phyloP scores from a whole-genome alignment of 2,113 vertebrate genomes.

The Brienomyrus brachyistius region DNA sequence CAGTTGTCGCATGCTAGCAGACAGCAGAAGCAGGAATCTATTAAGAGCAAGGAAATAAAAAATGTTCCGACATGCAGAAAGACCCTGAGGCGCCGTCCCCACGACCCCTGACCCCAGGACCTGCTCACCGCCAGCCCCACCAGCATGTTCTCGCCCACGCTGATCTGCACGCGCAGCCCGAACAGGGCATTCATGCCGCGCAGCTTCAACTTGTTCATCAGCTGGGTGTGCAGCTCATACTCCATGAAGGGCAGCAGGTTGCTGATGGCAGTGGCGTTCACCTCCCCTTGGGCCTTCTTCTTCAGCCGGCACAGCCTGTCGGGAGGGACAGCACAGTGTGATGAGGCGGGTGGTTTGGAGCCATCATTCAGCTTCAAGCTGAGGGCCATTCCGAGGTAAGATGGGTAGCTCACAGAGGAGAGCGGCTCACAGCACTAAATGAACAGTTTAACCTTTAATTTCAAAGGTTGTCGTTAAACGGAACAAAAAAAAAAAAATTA shows the following conservation, averaged over 20 bases:
- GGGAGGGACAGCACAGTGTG: background rate
- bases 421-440: background rate
- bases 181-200: constrained; percentile 94
- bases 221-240: constrained; percentile 93
- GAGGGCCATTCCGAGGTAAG: background rate
- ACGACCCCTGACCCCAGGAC: background rate
- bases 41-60: background rate
- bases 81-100: background rate
- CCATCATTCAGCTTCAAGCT: background rate
- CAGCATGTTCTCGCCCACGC: constrained; percentile 93
- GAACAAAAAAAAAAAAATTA: background rate
- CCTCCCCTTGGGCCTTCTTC: constrained; percentile 95
- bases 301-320: constrained; percentile 86
- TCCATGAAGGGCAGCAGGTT: constrained; percentile 96
- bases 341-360: background rate
- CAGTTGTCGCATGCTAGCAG: background rate
- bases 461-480: background rate
- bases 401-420: background rate
- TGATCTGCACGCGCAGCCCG: constrained; percentile 88
- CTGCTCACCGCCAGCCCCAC: constrained; percentile 87
- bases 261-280: constrained; percentile 87
- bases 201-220: constrained; percentile 97
- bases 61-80: background rate
- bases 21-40: background rate
- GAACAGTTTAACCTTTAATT: background rate